Percentiles rank a stretch among this genome's conserved stretches.
Conservation (phyloP, 2,113 vertebrate species). For the Cavia aperea region DNA sequence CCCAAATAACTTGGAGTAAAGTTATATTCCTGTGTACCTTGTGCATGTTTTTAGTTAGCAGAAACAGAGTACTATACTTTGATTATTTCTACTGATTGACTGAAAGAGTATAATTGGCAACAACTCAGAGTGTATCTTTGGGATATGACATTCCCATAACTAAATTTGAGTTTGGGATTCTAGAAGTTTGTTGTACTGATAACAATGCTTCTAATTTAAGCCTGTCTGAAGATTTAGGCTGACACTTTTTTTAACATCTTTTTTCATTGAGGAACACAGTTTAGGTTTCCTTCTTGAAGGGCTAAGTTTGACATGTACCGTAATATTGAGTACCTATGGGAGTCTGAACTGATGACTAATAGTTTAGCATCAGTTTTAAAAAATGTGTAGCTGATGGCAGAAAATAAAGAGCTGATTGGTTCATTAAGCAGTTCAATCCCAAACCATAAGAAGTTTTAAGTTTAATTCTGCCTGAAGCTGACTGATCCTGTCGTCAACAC, state of each 20-base stretch:
- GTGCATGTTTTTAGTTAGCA: slow-evolving; percentile 7
- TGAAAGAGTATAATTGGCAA: slow-evolving; percentile 35
- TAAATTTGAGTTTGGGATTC: slow-evolving; percentile 18
- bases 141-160: slow-evolving; percentile 27
- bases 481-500: slow-evolving; percentile 55
- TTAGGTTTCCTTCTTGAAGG: not conserved
- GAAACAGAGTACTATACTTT: slow-evolving; percentile 14
- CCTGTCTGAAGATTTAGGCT: not conserved
- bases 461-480: slow-evolving; percentile 60
- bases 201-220: slow-evolving; percentile 1
- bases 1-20: slow-evolving; percentile 29
- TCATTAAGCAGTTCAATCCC: slow-evolving; percentile 66
- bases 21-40: not conserved
- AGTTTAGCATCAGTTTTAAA: slow-evolving; percentile 46
- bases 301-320: not conserved
- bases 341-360: slow-evolving; percentile 56
- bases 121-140: slow-evolving; percentile 13
- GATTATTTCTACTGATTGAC: slow-evolving; percentile 47
- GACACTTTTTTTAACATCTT: slow-evolving; percentile 3
- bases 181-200: slow-evolving; percentile 1
- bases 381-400: slow-evolving; percentile 54
- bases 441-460: slow-evolving; percentile 50
- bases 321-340: slow-evolving; percentile 23
- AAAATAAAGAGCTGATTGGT: slow-evolving; percentile 58
- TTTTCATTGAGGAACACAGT: not conserved